Conservation (phyloP, 2,113 vertebrate species). For the Nycticryphes semicollaris region DNA sequence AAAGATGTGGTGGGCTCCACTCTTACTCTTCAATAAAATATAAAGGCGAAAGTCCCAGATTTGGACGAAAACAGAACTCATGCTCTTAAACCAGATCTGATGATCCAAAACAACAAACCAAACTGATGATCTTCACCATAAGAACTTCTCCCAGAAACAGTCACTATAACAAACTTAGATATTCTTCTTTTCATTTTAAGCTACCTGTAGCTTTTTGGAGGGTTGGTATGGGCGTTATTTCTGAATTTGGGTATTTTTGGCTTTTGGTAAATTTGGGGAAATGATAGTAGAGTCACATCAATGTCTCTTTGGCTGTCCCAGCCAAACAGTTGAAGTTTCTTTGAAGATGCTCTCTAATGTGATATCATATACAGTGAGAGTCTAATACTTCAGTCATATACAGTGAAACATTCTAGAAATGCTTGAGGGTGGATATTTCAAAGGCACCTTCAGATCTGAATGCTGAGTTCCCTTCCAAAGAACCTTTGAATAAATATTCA, state of each 20-base stretch:
- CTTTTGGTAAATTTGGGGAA: not conserved
- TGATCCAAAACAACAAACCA: too few relatives aligned
- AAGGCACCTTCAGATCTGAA: not conserved
- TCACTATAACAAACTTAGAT: not conserved
- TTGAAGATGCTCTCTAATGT: not conserved
- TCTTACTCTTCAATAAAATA: not conserved
- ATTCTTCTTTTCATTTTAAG: not conserved
- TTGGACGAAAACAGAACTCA: not conserved
- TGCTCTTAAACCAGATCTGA: not conserved
- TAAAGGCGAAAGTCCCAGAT: not conserved
- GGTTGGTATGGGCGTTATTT: not conserved
- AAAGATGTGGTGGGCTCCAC: not conserved
- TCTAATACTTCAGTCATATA: too few relatives aligned
- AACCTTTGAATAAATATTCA: not conserved
- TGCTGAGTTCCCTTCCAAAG: not conserved
- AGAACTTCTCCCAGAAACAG: not conserved
- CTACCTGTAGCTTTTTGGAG: not conserved
- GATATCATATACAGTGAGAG: too few relatives aligned
- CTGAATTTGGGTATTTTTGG: not conserved
- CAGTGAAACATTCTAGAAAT: not conserved
- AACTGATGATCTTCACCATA: not conserved
- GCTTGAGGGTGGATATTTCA: not conserved
- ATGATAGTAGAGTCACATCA: not conserved
- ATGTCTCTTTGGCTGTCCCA: not conserved
- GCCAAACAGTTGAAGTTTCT: not conserved